Conservation (phyloP, 1,140 invertebrate genomes). For the Acromyrmex echinatior region DNA sequence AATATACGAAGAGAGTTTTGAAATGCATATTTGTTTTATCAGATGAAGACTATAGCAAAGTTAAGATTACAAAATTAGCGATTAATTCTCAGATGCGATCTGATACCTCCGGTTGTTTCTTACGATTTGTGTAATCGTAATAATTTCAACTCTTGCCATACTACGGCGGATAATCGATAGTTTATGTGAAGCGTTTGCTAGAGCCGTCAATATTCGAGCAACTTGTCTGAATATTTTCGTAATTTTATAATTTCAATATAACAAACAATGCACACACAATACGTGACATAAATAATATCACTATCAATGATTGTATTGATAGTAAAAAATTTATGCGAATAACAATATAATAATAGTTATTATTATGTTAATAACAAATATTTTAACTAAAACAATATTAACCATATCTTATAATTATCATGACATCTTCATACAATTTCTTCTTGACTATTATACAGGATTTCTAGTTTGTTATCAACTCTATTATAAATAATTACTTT, state of each 20-base stretch:
- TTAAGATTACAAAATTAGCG: constrained; percentile 34
- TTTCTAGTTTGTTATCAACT: neutral
- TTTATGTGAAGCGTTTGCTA: constrained; percentile 38
- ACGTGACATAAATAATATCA: constrained; percentile 25
- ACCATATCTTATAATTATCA: constrained; percentile 5
- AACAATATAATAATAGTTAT: constrained; percentile 13
- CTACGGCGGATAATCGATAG: constrained; percentile 62
- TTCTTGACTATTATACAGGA: neutral
- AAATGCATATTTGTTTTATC: constrained; percentile 41
- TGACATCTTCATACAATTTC: neutral
- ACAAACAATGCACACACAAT: neutral
- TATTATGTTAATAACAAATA: constrained; percentile 15
- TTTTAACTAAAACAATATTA: constrained; percentile 14
- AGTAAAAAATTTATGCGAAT: constrained; percentile 6
- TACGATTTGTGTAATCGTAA: constrained; percentile 54
- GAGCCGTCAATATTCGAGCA: constrained; percentile 31
- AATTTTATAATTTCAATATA: constrained; percentile 15
- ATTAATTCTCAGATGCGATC: constrained; percentile 33
- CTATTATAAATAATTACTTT: constrained; percentile 20
- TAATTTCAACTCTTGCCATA: constrained; percentile 43
- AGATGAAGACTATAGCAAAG: constrained; percentile 34
- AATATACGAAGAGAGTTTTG: constrained; percentile 1
- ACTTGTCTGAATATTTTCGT: neutral
- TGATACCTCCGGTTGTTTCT: constrained; percentile 61
- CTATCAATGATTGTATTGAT: constrained; percentile 4